Percentiles rank a stretch among this genome's conserved stretches.
Conservation (phyloP, 2,888 invertebrate genomes). For the Bembecia ichneumoniformis region DNA sequence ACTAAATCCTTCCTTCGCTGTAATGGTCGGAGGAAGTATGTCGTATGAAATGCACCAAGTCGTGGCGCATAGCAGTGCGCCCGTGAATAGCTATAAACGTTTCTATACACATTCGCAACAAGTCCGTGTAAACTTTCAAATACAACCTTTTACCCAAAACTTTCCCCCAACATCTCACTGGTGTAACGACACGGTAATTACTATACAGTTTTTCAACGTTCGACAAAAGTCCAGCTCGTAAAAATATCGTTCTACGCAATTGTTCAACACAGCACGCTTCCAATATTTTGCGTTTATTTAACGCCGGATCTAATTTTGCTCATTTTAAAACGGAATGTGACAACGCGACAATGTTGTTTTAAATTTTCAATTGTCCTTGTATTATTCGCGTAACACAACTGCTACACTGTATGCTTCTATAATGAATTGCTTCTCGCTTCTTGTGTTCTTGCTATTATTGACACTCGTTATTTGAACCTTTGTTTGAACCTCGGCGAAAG, state of each 20-base stretch:
- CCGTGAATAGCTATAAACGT: constrained; percentile 70
- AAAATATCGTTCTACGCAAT: background rate
- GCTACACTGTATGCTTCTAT: background rate
- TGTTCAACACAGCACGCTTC: background rate
- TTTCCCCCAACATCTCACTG: constrained; percentile 62
- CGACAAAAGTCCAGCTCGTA: background rate
- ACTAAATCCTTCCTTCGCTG: constrained; percentile 76
- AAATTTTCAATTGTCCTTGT: background rate
- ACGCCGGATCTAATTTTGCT: constrained; percentile 62
- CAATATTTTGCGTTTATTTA: constrained; percentile 38
- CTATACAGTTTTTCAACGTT: constrained; percentile 42
- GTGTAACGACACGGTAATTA: constrained; percentile 47
- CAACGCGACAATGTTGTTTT: background rate
- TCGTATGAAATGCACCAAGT: constrained; percentile 80
- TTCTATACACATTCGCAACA: constrained; percentile 72
- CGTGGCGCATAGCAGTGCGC: constrained; percentile 85
- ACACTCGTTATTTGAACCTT: constrained; percentile 25
- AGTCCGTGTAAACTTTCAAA: constrained; percentile 51
- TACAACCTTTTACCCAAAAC: constrained; percentile 55
- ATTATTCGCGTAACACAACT: background rate
- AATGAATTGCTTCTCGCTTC: too few relatives aligned
- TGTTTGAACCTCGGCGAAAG: constrained; percentile 41
- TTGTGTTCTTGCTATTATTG: constrained; percentile 8
- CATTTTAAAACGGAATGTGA: constrained; percentile 36
- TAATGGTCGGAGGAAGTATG: constrained; percentile 86